These are phyloP conservation scores for Spilarctia lutea DNA, from an alignment of 2,888 invertebrate genomes.

Conservation along the genomic window DNA sequence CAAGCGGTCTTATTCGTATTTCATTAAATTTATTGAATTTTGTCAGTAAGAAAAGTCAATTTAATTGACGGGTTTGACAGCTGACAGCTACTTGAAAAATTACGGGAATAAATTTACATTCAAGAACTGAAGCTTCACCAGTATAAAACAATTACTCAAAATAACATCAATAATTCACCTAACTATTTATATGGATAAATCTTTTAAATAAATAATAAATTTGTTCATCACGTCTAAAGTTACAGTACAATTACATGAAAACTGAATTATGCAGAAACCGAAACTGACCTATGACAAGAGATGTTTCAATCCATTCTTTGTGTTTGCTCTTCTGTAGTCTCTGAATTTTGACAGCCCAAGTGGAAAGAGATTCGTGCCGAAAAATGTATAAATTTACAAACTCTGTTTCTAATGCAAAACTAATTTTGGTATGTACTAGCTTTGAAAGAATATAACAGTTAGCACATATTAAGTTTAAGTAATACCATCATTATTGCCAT, in stretches of 20 bases:
- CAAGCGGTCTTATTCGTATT: slow-evolving; percentile 23
- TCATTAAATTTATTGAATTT: slow-evolving; percentile 3
- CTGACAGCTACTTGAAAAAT: slow-evolving; percentile 1
- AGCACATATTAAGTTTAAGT: not conserved
- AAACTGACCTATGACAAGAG: slow-evolving; percentile 8
- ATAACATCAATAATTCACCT: not conserved
- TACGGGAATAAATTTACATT: not conserved
- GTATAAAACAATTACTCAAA: not conserved
- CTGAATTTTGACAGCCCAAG: slow-evolving; percentile 79
- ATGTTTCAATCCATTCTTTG: slow-evolving; percentile 6
- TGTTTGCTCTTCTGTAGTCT: slow-evolving; percentile 49
- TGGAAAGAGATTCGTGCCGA: slow-evolving; percentile 76
- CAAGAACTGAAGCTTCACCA: not conserved
- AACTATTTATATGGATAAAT: not conserved
- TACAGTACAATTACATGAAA: not conserved
- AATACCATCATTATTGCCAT: not conserved
- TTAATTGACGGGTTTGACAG: slow-evolving; percentile 7
- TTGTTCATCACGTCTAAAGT: not conserved
- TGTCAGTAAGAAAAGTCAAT: slow-evolving; percentile 11
- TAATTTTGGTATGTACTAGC: slow-evolving; percentile 74
- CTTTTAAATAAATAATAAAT: not conserved
- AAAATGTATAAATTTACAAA: slow-evolving; percentile 83
- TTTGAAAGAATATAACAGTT: slow-evolving; percentile 8
- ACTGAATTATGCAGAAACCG: slow-evolving; percentile 10
- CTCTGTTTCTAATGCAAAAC: slow-evolving; percentile 75